Evolutionary conservation across 1,140 invertebrate species (phyloP).

Genomic region (Druon quercuslanigerum): DNA sequence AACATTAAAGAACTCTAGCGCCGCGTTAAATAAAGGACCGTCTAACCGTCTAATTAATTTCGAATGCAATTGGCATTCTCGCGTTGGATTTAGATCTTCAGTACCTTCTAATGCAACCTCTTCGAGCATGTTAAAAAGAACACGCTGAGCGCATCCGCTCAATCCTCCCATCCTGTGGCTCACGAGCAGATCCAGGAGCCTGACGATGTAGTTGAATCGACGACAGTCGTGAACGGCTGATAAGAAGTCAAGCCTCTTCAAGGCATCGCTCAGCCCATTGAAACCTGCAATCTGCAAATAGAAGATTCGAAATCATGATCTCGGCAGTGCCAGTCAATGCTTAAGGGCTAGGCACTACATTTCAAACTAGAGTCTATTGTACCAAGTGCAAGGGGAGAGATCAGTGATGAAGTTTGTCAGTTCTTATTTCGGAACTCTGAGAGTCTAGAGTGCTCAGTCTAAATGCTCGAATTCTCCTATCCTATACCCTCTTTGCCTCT

Average conservation of each 20-base stretch:
- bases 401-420: not conserved
- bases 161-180: conserved; percentile 81
- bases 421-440: not conserved
- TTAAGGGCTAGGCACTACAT: not conserved
- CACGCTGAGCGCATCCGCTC: conserved; percentile 94
- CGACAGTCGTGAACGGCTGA: conserved; percentile 95
- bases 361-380: not conserved
- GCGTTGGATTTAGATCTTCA: not conserved
- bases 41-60: not conserved
- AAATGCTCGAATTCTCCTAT: conserved; percentile 9
- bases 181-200: conserved; percentile 91
- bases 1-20: too few relatives aligned
- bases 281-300: conserved; percentile 90
- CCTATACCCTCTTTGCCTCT: conserved; percentile 21
- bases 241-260: conserved; percentile 94
- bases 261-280: conserved; percentile 95
- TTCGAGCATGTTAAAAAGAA: conserved; percentile 94
- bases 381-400: not conserved
- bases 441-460: not conserved
- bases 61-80: not conserved
- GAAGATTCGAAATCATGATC: conserved; percentile 30
- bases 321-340: not conserved
- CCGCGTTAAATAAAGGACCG: too few relatives aligned
- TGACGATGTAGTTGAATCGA: conserved; percentile 97
- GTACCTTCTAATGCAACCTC: conserved; percentile 93